phyloP scores from a whole-genome alignment of 2,113 vertebrate genomes.

The Baryphthengus martii region DNA sequence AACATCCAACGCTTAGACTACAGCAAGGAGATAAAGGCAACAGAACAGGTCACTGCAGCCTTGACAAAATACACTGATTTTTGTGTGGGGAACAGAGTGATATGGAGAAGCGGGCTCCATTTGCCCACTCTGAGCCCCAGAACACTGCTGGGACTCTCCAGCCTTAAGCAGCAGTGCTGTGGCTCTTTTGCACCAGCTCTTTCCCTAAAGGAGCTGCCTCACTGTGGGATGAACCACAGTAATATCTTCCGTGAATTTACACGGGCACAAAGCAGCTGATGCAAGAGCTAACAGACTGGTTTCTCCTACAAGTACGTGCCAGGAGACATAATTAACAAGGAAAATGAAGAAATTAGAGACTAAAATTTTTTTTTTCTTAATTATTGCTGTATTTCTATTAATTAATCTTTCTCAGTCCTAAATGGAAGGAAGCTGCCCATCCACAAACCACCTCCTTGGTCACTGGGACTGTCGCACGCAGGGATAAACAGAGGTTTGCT shows the following conservation, averaged over 20 bases:
- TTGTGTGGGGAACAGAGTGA: fast-evolving
- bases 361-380: background rate
- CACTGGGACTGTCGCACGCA: background rate
- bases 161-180: background rate
- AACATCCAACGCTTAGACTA: background rate
- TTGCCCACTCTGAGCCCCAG: fast-evolving
- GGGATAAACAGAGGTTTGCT: background rate
- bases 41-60: background rate
- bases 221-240: background rate
- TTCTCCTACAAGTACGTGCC: background rate
- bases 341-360: background rate
- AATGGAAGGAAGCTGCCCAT: background rate
- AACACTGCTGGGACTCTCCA: background rate
- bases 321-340: background rate
- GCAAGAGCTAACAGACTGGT: background rate
- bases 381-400: background rate
- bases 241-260: background rate
- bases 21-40: background rate
- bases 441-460: background rate
- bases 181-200: background rate
- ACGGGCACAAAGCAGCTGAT: background rate
- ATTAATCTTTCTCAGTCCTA: background rate
- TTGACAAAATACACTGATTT: background rate
- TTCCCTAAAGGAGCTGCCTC: background rate
- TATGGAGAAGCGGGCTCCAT: fast-evolving